phyloP scores from a whole-genome alignment of 1,140 invertebrate genomes.

The Penaeus chinensis region DNA sequence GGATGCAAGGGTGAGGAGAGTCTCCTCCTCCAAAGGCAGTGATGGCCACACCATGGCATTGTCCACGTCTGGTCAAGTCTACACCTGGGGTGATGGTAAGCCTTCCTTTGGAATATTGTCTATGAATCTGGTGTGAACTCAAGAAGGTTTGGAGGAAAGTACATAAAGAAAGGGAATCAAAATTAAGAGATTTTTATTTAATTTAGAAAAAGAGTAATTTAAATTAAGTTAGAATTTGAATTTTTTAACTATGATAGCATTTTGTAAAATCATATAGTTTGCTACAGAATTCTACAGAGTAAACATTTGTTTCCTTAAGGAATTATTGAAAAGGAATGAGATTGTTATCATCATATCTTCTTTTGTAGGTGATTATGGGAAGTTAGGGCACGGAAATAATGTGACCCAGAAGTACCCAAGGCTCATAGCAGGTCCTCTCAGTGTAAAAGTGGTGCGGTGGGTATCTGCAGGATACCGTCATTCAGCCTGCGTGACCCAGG shows the following conservation, averaged over 20 bases:
- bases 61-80: slow-evolving; percentile 74
- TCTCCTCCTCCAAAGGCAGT: slow-evolving; percentile 74
- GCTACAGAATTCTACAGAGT: no score
- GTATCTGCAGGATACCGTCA: slow-evolving; percentile 77
- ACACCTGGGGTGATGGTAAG: slow-evolving; percentile 77
- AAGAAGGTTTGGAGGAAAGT: no score
- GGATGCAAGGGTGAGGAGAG: slow-evolving; percentile 69
- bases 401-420: slow-evolving; percentile 74
- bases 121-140: background rate
- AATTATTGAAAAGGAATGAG: background rate
- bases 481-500: slow-evolving; percentile 73
- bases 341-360: background rate
- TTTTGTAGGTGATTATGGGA: slow-evolving; percentile 71
- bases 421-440: slow-evolving; percentile 70
- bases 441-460: slow-evolving; percentile 70
- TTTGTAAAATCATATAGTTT: background rate
- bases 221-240: background rate
- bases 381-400: slow-evolving; percentile 72
- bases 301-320: no score
- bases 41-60: slow-evolving; percentile 76
- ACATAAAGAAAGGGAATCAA: no score
- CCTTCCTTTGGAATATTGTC: slow-evolving; percentile 54
- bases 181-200: no score
- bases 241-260: background rate
- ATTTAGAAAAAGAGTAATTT: no score